Conservation (phyloP, 1,140 invertebrate genomes). For the Lethrus apterus region DNA sequence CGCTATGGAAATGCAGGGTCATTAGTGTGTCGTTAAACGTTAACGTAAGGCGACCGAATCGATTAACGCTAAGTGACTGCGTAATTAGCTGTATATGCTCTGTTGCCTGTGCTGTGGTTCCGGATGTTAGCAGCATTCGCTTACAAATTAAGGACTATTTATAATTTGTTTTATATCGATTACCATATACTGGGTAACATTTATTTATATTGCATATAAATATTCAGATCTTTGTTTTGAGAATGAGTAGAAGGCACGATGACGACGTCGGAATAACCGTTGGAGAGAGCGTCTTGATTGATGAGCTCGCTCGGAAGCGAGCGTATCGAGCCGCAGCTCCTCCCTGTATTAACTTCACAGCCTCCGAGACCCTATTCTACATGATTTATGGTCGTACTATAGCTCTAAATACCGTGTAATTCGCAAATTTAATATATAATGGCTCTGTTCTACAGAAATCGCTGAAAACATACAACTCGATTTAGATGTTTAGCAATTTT, state of each 20-base stretch:
- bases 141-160: slow-evolving; percentile 20
- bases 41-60: slow-evolving; percentile 42
- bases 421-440: slow-evolving; percentile 41
- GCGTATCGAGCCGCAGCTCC: slow-evolving; percentile 16
- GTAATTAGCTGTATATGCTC: slow-evolving; percentile 42
- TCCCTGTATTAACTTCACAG: slow-evolving; percentile 35
- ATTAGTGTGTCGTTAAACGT: slow-evolving; percentile 43
- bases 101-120: slow-evolving; percentile 21
- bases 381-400: slow-evolving; percentile 38
- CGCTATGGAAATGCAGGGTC: slow-evolving; percentile 41
- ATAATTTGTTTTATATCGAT: slow-evolving; percentile 16
- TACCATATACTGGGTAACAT: too few relatives aligned
- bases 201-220: too few relatives aligned
- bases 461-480: slow-evolving; percentile 31
- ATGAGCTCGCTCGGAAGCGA: slow-evolving; percentile 13
- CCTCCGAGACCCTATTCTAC: slow-evolving; percentile 34
- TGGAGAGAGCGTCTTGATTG: slow-evolving; percentile 9
- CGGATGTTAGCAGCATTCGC: slow-evolving; percentile 21
- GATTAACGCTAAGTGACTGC: slow-evolving; percentile 44
- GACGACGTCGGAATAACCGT: neutral
- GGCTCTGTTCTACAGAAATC: slow-evolving; percentile 33
- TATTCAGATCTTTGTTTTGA: neutral
- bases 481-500: slow-evolving; percentile 29
- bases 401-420: slow-evolving; percentile 41
- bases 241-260: neutral